Conservation (phyloP, 2,797 vertebrate species). For the Sardinella longiceps region DNA sequence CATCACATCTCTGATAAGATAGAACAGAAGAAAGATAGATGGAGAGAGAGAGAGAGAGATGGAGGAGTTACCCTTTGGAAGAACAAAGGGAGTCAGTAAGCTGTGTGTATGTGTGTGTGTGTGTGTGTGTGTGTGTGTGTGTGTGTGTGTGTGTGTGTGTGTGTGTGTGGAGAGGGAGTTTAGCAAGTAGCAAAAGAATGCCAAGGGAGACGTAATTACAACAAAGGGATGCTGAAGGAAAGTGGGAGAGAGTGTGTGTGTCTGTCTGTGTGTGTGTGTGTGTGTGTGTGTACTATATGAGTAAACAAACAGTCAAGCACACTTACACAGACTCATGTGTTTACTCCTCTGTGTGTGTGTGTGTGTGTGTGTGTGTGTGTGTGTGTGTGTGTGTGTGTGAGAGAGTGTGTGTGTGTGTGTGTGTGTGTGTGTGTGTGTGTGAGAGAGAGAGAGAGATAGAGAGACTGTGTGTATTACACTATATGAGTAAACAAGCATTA, state of each 20-base stretch:
- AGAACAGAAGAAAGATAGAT: no score
- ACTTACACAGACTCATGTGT: no score
- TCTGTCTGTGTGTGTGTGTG: not conserved
- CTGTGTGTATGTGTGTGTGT: not conserved
- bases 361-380: not conserved
- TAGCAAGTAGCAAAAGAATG: conserved; percentile 1
- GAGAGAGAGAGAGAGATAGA: no score
- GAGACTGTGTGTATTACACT: not conserved
- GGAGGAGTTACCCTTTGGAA: no score
- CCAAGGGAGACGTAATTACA: conserved; percentile 25
- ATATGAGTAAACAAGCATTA: not conserved
- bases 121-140: conserved; percentile 9
- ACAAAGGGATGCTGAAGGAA: not conserved
- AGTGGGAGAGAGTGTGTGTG: not conserved
- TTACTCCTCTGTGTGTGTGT: not conserved
- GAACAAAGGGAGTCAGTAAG: no score
- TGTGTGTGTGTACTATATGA: not conserved
- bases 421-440: no score
- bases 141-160: conserved; percentile 22
- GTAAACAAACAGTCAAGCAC: no score
- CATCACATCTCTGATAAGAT: not conserved
- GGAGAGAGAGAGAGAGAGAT: no score
- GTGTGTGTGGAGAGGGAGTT: conserved; percentile 18
- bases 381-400: not conserved
- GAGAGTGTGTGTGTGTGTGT: not conserved